Percentiles rank a stretch among this genome's conserved stretches.
Conservation (phyloP, 1,140 invertebrate species). For the Pseudomyrmex sp. region DNA sequence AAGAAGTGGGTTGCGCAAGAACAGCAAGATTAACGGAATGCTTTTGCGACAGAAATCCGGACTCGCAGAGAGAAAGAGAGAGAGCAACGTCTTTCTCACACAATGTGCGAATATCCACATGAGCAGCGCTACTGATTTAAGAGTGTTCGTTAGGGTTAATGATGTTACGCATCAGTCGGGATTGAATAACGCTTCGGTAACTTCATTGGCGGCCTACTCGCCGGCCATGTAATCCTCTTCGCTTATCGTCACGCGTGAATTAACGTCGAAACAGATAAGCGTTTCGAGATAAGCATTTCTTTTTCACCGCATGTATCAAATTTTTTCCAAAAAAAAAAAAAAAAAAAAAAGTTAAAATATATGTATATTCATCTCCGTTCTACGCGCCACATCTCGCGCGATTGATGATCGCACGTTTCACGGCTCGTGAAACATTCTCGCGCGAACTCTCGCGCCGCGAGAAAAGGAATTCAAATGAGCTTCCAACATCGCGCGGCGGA, state of each 20-base stretch:
- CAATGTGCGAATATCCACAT: not conserved
- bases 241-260: not conserved
- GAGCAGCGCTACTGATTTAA: constrained; percentile 23
- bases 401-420: constrained; percentile 10
- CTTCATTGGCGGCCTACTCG: not conserved
- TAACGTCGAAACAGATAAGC: too few relatives aligned
- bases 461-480: constrained; percentile 13
- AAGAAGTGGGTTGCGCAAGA: constrained; percentile 5
- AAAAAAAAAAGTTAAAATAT: not conserved
- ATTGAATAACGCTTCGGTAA: not conserved
- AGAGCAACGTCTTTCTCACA: constrained; percentile 7
- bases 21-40: constrained; percentile 24
- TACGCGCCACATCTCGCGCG: not conserved
- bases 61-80: not conserved
- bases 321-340: too few relatives aligned
- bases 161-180: not conserved
- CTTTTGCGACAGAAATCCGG: constrained; percentile 42
- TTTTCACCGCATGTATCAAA: too few relatives aligned
- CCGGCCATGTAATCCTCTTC: not conserved
- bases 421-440: constrained; percentile 8
- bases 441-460: not conserved
- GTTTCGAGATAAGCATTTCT: too few relatives aligned
- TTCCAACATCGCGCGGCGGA: too few relatives aligned
- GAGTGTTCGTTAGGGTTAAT: constrained; percentile 32
- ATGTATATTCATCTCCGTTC: not conserved